These are phyloP conservation scores for Holothuria leucospilota DNA, from an alignment of 53 echinoderm and acorn worm genomes.

Conservation along the genomic window DNA sequence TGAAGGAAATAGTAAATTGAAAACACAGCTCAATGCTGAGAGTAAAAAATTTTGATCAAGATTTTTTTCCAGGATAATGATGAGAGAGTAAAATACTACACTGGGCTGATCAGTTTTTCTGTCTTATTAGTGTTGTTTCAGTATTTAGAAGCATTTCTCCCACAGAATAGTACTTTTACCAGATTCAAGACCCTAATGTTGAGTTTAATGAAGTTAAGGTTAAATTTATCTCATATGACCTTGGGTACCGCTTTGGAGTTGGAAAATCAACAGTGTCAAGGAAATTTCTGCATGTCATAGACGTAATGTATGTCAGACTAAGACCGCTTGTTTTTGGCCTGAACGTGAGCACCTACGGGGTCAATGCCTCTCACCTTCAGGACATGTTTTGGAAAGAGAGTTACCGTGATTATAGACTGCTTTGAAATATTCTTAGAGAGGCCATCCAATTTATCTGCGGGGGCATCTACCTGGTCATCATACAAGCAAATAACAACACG, in stretches of 20 bases:
- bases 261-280: constrained; percentile 7
- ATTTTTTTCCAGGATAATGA: not conserved
- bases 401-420: constrained; percentile 16
- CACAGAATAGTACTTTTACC: not conserved
- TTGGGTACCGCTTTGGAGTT: constrained; percentile 5
- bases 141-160: not conserved
- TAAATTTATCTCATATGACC: not conserved
- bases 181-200: not conserved
- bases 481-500: constrained; percentile 53
- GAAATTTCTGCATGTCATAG: not conserved
- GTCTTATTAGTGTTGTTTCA: not conserved
- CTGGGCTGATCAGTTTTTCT: constrained; percentile 12
- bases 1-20: not conserved
- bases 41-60: constrained; percentile 2
- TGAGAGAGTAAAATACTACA: constrained; percentile 8
- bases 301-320: constrained; percentile 17
- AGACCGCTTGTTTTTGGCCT: constrained; percentile 11
- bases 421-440: constrained; percentile 26
- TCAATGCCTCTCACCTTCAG: constrained; percentile 33
- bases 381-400: constrained; percentile 7
- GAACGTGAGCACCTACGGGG: constrained; percentile 3
- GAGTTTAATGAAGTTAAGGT: not conserved
- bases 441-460: constrained; percentile 14
- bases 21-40: not conserved
- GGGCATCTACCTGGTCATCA: constrained; percentile 27